A percentile compares a stretch with the other conserved stretches of the same genome.
These are phyloP conservation scores for Propithecus deckenii DNA, from an alignment of 2,797 vertebrate species.

Conservation along the genomic window DNA sequence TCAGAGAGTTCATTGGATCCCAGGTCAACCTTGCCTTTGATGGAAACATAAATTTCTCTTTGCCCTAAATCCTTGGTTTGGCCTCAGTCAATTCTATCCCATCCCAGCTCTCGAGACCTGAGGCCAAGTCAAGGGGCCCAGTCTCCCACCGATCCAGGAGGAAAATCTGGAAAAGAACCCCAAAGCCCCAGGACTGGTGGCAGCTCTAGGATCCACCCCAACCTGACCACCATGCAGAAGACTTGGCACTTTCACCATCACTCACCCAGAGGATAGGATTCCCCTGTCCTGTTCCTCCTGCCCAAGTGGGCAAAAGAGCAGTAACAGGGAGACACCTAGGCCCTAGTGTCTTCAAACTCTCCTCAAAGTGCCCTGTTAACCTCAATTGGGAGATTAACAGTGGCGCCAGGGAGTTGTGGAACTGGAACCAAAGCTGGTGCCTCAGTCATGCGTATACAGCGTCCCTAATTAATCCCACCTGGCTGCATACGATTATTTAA, in stretches of 20 bases:
- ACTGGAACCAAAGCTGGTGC: not conserved
- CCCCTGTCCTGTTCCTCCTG: not conserved
- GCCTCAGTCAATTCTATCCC: not conserved
- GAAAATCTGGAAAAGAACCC: not conserved
- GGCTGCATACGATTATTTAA: not conserved
- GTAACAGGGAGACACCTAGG: not conserved
- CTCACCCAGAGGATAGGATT: not conserved
- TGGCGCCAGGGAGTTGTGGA: not conserved
- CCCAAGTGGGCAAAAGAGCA: not conserved
- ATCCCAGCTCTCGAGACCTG: not conserved
- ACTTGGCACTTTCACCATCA: not conserved
- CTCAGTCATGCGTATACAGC: not conserved
- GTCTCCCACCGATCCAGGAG: not conserved
- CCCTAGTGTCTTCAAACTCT: not conserved
- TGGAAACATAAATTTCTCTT: not conserved
- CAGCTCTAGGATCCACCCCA: not conserved
- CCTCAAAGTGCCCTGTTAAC: not conserved
- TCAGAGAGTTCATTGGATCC: not conserved
- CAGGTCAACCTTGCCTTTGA: not conserved
- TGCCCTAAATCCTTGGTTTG: not conserved
- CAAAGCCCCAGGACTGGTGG: not conserved
- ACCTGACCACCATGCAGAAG: not conserved
- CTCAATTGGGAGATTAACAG: constrained; percentile 23
- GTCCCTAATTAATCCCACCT: constrained; percentile 17
- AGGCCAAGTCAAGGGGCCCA: not conserved